Evolutionary conservation across 2,888 invertebrate species (phyloP), one percentile per base, ranked within the genome.

Genomic region (Dromius quadrimaculatus): DNA sequence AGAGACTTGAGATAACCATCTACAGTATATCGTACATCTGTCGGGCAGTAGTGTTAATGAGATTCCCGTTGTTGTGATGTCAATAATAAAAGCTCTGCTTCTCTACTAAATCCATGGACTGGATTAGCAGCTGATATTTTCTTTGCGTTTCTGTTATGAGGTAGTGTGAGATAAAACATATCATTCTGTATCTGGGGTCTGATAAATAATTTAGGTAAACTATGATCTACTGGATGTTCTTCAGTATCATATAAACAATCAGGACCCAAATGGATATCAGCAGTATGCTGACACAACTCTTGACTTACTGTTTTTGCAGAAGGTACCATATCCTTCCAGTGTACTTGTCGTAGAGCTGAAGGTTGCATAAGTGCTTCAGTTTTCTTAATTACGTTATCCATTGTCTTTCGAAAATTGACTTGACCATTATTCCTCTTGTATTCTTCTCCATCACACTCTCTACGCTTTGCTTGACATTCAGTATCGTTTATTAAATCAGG

Each of bases 1-100:
- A n/a, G n/a, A n/a, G n/a, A n/a, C n/a, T n/a, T n/a, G n/a, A n/a
- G 92, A 80, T 93, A 93, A 5, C 93, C 93, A 75, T 93, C 93
- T 66, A 90, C 89, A 2, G 93, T 93, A 78, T 92, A 92, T 74
- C 92, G 87, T 59, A 92, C 87, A 79, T 88, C 88, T 43, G 84
- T 81, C 62, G 84, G 83, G 73, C 83, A 80, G 78, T 84, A 85
- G 76, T 85, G 84, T 73, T 86, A 88, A 77, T 86, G 86, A 1
- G 84, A 80, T 1, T 85, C 83, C 4, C 83, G 81, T 68, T 81
- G 80, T 15, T 81, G 79, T 19, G 85, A 82, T 65, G 77, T 77
- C 64, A 86, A 84, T 62, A 87, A 86, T 65, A 88, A 82, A 77
- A 88, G 89, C 79, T 90, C 89, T 3, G 89, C 89, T 77, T 90